phyloP scores from a whole-genome alignment of 64 coral and sea anemone genomes.

The Stichodactyla mertensii region DNA sequence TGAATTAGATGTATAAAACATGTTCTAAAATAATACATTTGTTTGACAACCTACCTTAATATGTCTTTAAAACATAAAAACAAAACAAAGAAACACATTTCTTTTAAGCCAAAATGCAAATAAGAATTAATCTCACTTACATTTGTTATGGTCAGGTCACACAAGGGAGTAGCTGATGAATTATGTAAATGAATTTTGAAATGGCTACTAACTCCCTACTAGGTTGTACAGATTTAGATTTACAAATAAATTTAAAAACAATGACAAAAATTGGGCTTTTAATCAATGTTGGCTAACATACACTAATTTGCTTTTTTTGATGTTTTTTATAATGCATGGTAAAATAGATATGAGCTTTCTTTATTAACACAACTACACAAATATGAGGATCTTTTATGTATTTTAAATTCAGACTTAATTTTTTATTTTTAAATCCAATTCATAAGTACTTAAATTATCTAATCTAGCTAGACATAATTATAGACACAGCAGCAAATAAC shows the following conservation, averaged over 20 bases:
- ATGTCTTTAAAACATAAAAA: neutral
- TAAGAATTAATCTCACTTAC: slow-evolving; percentile 34
- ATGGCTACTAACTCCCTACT: neutral
- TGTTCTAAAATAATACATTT: neutral
- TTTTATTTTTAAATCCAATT: neutral
- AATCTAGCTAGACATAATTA: neutral
- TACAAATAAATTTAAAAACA: neutral
- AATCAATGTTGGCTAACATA: too few relatives aligned
- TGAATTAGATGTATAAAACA: neutral
- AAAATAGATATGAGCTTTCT: neutral
- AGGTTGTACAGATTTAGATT: neutral
- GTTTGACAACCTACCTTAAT: neutral
- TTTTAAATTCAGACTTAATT: neutral
- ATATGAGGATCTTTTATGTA: neutral
- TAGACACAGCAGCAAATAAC: neutral
- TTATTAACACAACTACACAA: neutral
- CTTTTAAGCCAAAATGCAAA: slow-evolving; percentile 26
- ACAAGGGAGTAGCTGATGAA: neutral
- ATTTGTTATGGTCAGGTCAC: neutral
- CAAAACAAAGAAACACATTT: neutral
- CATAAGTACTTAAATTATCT: neutral
- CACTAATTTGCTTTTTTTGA: too few relatives aligned
- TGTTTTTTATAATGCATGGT: too few relatives aligned
- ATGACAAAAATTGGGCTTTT: neutral
- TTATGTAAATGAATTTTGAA: slow-evolving; percentile 3